phyloP scores from a whole-genome alignment of 2,113 vertebrate species.

The Eurypyga helias region DNA sequence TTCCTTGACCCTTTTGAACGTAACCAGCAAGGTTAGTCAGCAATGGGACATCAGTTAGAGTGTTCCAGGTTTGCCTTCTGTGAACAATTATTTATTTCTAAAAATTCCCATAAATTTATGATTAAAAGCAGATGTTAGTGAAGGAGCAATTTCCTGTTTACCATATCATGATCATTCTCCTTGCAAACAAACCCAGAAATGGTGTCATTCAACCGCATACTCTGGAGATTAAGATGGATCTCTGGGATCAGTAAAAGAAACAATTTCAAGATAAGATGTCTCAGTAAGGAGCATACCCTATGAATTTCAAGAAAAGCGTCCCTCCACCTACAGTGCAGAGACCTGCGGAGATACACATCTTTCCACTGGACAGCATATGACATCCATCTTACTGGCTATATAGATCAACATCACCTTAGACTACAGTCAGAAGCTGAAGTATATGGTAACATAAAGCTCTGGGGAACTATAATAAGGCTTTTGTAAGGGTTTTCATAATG shows the following conservation, averaged over 20 bases:
- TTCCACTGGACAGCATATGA: background rate
- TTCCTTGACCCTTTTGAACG: background rate
- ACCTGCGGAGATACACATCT: background rate
- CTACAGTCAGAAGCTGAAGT: background rate
- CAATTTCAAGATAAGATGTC: background rate
- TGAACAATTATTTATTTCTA: background rate
- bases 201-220: rapidly evolving
- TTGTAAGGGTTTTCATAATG: background rate
- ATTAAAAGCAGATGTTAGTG: background rate
- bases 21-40: background rate
- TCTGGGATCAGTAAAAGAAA: background rate
- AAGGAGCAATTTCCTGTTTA: background rate
- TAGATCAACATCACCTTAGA: background rate
- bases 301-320: background rate
- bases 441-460: background rate
- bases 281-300: background rate
- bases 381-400: background rate
- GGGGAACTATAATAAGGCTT: background rate
- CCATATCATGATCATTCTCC: rapidly evolving
- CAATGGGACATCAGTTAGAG: background rate
- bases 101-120: background rate
- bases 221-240: background rate
- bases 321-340: background rate
- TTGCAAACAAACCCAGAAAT: background rate
- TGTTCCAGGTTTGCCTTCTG: background rate